Conservation (phyloP, 2,113 vertebrate genomes). For the Leucopsar rothschildi region DNA sequence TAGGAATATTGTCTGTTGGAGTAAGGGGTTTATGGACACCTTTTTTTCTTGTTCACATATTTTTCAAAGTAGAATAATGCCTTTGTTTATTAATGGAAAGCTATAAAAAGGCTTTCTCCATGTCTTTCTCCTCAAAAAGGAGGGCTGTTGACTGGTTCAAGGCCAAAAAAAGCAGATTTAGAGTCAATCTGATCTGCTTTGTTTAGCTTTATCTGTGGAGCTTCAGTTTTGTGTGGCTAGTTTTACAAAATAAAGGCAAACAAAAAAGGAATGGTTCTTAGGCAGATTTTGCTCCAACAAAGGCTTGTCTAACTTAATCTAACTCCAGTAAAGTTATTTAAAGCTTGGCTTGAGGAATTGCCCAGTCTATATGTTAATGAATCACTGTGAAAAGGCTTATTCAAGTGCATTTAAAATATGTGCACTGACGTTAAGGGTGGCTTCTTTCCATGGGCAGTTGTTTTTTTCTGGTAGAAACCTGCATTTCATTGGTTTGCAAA, state of each 20-base stretch:
- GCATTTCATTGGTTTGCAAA: background rate
- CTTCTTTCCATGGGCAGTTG: background rate
- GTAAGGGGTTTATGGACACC: background rate
- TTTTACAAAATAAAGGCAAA: conserved; percentile 20
- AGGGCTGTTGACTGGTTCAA: background rate
- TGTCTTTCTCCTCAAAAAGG: background rate
- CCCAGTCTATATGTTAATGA: background rate
- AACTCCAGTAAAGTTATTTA: background rate
- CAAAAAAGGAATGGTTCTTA: background rate
- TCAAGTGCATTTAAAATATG: background rate
- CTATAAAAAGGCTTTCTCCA: background rate
- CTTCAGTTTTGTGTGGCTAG: background rate
- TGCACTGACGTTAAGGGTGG: background rate
- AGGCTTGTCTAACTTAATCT: background rate
- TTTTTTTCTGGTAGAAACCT: background rate
- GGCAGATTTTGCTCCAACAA: background rate
- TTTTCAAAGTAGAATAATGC: background rate
- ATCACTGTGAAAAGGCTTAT: background rate
- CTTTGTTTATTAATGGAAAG: conserved; percentile 22
- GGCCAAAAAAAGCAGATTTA: conserved; percentile 1
- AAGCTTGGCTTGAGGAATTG: background rate
- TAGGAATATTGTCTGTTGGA: background rate
- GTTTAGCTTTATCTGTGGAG: conserved; percentile 2
- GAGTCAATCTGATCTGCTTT: background rate
- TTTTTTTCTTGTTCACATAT: background rate